Percentiles rank a stretch among this genome's conserved stretches.
These are phyloP conservation scores for Nothoprocta pentlandii DNA, from an alignment of 2,113 vertebrate genomes.

Conservation along the genomic window DNA sequence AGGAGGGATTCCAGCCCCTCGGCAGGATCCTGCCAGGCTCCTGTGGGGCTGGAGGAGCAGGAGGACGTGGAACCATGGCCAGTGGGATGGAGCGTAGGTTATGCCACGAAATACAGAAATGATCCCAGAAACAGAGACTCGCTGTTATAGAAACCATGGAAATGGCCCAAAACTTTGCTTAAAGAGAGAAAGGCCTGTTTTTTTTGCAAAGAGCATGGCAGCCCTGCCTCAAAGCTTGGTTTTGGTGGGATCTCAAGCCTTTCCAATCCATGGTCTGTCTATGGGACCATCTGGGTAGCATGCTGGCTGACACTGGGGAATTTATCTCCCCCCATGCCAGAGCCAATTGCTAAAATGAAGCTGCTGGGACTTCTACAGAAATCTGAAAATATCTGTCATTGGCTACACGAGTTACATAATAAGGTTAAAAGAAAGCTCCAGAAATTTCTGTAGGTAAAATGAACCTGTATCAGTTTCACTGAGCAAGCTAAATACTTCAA, in stretches of 20 bases:
- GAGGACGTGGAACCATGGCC: background rate
- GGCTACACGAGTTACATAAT: background rate
- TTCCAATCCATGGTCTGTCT: background rate
- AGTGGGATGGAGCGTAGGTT: background rate
- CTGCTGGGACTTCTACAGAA: background rate
- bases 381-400: background rate
- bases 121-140: background rate
- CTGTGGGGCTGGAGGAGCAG: no score
- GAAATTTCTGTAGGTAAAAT: background rate
- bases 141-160: rapidly evolving
- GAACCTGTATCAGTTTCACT: background rate
- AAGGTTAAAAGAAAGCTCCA: background rate
- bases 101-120: background rate
- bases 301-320: background rate
- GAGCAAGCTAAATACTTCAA: background rate
- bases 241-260: background rate
- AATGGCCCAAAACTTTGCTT: rapidly evolving
- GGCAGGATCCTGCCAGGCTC: background rate
- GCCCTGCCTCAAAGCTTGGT: background rate
- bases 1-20: background rate
- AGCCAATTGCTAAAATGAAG: background rate
- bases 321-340: background rate
- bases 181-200: background rate
- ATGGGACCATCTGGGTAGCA: background rate
- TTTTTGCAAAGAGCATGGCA: background rate